Base-by-base conservation (phyloP, 2,797 vertebrate species). In the Periparus ater region DNA sequence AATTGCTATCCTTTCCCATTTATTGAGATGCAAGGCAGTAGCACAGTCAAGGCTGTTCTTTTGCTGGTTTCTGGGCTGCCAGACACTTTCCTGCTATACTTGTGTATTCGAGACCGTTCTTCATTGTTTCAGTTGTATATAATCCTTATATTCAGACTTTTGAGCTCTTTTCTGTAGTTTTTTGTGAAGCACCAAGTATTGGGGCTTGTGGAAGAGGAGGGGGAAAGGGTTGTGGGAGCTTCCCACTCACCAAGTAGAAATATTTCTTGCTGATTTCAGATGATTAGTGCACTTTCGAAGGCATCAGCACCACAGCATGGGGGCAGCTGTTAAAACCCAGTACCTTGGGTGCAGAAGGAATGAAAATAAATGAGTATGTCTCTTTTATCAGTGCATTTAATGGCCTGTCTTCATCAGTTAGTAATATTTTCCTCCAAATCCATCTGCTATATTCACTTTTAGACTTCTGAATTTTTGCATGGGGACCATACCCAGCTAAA, bases 1-100 rank as follows among this genome's bases (percentile, higher is more conserved):
- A 98, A 97, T 97, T 96, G 85, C 92, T 92, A 88, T 97, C 95
- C 91, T 91, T 95, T 97, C 47, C 72, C 11, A 1, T 53, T 96
- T 95, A 87, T 93, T 95, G 90, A 96, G 75, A 76, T 91, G 65
- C 61, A 93, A 60, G 58, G 29, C 23, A 44, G 58, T 84, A 26
- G 55, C 88, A 81, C 11, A 68, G 54, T 50, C 1, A 5, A 65
- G 34, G 54, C 26, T 27, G 32, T 53, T 88, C 32, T 38, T 72
- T 72, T 55, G 9, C 40, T 36, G 51, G 22, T 76, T 89, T 95
- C 75, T 78, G 91, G 97, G 85, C 92, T 82, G 93, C 91, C 85
- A 95, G 95, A 78, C 58, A 65, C 80, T 94, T 82, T 90, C 72
- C 68, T 95, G 77, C 82, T 92, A 10, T 25, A 32, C 20, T 22